These are phyloP conservation scores for Hippoglossus hippoglossus DNA, from an alignment of 2,797 vertebrate species.

Conservation along the genomic window DNA sequence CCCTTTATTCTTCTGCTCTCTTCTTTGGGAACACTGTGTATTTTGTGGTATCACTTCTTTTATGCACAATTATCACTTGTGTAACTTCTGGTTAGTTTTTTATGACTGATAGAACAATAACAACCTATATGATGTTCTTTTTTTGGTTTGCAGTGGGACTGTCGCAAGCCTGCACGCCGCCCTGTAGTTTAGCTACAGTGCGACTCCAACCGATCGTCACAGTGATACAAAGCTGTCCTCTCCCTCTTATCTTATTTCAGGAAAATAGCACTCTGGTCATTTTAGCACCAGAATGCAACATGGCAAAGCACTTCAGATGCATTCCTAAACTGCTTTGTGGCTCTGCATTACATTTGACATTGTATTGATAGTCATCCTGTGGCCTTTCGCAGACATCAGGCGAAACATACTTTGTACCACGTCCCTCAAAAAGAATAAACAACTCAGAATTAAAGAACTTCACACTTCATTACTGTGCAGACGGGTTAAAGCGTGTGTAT, in stretches of 20 bases:
- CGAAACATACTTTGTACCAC: conserved; percentile 46
- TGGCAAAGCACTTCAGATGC: conserved; percentile 56
- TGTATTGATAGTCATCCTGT: conserved; percentile 67
- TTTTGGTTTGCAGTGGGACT: conserved; percentile 51
- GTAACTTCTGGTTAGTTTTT: conserved; percentile 76
- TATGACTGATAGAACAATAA: conserved; percentile 73
- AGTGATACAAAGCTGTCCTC: conserved; percentile 42
- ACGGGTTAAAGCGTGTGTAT: conserved; percentile 61
- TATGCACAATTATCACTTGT: conserved; percentile 80
- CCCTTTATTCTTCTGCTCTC: conserved; percentile 71
- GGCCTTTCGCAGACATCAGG: conserved; percentile 55
- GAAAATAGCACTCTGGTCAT: conserved; percentile 59
- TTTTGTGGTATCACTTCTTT: conserved; percentile 78
- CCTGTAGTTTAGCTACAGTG: conserved; percentile 30
- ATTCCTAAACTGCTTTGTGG: conserved; percentile 77
- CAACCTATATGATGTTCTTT: conserved; percentile 63
- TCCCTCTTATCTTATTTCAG: conserved; percentile 58
- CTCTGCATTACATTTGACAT: conserved; percentile 78
- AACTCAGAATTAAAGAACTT: conserved; percentile 29
- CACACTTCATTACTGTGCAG: conserved; percentile 50
- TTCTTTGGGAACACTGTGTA: conserved; percentile 74
- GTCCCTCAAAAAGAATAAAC: conserved; percentile 39
- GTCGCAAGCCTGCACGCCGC: conserved; percentile 45
- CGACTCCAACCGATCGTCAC: conserved; percentile 54
- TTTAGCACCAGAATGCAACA: conserved; percentile 75